Base-by-base conservation (phyloP, 2,113 vertebrate genomes). In the Paedocypris sp. region DNA sequence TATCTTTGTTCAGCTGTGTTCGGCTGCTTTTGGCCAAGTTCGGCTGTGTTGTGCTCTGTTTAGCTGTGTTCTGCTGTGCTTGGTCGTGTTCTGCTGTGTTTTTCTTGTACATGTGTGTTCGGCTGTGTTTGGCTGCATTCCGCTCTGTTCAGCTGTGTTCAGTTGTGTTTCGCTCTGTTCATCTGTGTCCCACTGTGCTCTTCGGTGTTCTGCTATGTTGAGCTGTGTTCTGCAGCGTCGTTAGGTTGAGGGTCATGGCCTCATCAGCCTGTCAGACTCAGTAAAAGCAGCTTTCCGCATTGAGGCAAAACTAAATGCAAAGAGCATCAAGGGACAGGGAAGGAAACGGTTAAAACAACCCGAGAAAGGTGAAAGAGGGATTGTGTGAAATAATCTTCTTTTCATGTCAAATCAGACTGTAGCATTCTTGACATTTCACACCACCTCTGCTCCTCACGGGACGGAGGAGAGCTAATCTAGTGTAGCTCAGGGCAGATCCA, bases 391-490 rank as follows among this genome's bases (percentile, higher is more conserved):
- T 75, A 80, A 79, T 78, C 64, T 64, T 22, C 43, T 70, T 62
- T 68, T 79, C 75, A 73, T 81, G 78, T 81, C 71, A 65, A 65
- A 79, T 79, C 73, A 66, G 68, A 82, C 75, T 77, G 75, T 65
- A 77, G 78, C 79, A 78, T 80, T 83, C 73, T 75, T 76, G 74
- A 67, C 72, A 78, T 85, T 83, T 83, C 67, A 69, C 76, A 76
- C 72, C 28, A 26, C 62, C 53, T 49, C 33, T 68, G 67, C 70
- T 77, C 73, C 71, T 71, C 43, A 23, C 59, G 49, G 57, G 46
- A 69, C 59, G 61, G 32, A 23, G 23, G 71, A 73, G 72, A 77
- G 62, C 62, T 77, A 77, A 79, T 80, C 72, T 72, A 36, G 64
- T 23, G 29, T 78, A 51, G 72, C 72, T 77, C 41, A 60, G 51